These are phyloP conservation scores for Hyaena hyaena DNA, from an alignment of 2,113 vertebrate genomes.

Conservation along the genomic window DNA sequence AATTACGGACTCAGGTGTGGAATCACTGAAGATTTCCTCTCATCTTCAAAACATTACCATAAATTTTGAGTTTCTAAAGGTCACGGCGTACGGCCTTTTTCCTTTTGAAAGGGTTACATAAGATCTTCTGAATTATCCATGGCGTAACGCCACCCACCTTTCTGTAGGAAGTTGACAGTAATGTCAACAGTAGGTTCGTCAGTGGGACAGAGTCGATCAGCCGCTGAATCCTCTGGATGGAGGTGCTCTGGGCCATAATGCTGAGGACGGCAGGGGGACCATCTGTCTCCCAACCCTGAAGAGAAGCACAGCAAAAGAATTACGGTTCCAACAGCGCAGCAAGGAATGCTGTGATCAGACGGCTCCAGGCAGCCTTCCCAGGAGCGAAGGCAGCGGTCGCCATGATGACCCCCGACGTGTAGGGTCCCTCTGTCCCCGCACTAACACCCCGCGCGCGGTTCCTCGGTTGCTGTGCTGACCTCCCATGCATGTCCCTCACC, in stretches of 20 bases:
- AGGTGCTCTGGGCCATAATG: constrained; percentile 98
- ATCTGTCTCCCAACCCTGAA: constrained; percentile 93
- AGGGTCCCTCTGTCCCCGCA: too few species aligned
- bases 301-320: background rate
- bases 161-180: constrained; percentile 97
- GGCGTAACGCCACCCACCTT: constrained; percentile 87
- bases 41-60: constrained; percentile 24
- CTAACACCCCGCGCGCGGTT: too few species aligned
- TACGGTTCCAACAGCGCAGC: background rate
- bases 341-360: rapidly evolving
- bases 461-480: background rate
- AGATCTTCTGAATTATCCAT: background rate
- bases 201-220: constrained; percentile 97
- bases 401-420: too few species aligned
- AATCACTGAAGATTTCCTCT: background rate
- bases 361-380: background rate
- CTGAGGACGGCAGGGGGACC: constrained; percentile 96
- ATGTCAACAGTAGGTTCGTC: constrained; percentile 95
- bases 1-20: background rate
- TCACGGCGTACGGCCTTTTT: rapidly evolving
- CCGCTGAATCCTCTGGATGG: constrained; percentile 97
- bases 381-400: background rate
- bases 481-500: constrained; percentile 81
- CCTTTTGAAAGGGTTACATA: background rate
- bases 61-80: background rate